phyloP scores from a whole-genome alignment of 2,888 invertebrate genomes.

The Melieria crassipennis region DNA sequence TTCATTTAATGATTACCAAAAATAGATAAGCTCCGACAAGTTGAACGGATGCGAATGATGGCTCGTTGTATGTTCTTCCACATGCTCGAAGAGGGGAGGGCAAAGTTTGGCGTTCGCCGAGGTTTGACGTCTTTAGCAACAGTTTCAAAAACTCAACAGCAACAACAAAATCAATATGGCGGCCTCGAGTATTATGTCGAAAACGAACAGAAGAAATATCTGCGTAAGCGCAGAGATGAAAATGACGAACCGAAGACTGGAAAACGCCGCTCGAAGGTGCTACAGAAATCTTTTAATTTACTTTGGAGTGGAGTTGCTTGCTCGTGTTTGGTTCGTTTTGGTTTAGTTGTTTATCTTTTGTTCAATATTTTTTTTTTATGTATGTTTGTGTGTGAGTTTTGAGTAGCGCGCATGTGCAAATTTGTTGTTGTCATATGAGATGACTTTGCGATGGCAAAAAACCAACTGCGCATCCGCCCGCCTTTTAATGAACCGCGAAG shows the following conservation, averaged over 20 bases:
- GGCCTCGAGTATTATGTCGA: too few species aligned
- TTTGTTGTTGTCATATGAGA: conserved; percentile 55
- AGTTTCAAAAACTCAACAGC: too few species aligned
- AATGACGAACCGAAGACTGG: too few species aligned
- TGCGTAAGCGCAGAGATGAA: too few species aligned
- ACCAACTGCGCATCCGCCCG: conserved; percentile 57
- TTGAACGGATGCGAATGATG: background rate
- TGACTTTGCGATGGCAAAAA: conserved; percentile 34
- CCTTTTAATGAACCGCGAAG: conserved; percentile 66
- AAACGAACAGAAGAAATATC: too few species aligned
- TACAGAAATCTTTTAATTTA: too few species aligned
- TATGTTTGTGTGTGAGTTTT: background rate
- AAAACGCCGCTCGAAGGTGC: too few species aligned
- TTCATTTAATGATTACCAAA: conserved; percentile 21
- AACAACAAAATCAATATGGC: too few species aligned
- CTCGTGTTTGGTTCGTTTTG: too few species aligned
- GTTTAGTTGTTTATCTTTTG: too few species aligned
- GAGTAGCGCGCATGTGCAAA: conserved; percentile 51
- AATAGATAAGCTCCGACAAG: conserved; percentile 22
- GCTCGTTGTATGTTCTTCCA: background rate
- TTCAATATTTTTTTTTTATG: background rate
- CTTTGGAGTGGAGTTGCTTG: too few species aligned
- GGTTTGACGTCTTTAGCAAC: too few species aligned
- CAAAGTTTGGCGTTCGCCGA: background rate
- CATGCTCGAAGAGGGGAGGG: background rate